Evolutionary conservation across 1,140 invertebrate species (phyloP), one percentile per base, ranked within the genome.

Genomic region (Pachypeltis micranthus): DNA sequence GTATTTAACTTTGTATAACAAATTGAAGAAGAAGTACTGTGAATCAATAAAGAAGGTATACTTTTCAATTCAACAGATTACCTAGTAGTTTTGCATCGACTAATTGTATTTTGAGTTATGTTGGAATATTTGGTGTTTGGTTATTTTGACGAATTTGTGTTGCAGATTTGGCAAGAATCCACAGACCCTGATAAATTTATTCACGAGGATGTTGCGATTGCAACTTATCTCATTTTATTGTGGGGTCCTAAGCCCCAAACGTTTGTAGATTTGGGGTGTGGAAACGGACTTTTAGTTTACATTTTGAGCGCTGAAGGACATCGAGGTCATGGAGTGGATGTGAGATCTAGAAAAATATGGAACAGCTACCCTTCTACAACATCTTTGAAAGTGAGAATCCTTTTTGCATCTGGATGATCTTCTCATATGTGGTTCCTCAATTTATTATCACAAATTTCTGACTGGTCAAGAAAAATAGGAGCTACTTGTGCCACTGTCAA

Each of bases 111-210:
- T n/a, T n/a, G n/a, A n/a, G n/a, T n/a, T n/a, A n/a, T n/a, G n/a
- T n/a, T n/a, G n/a, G n/a, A n/a, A n/a, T n/a, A n/a, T n/a, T n/a
- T n/a, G n/a, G n/a, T n/a, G n/a, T n/a, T n/a, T n/a, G n/a, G n/a
- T n/a, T n/a, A n/a, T n/a, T n/a, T n/a, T n/a, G n/a, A n/a, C n/a
- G n/a, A n/a, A n/a, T n/a, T n/a, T n/a, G n/a, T n/a, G n/a, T 72
- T 82, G 27, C 69, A 84, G 78, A 81, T 82, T 62, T 96, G 93
- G 93, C 82, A 85, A 21, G 91, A 96, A 76, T 86, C 80, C 67
- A 98, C 95, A 31, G 91, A 97, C 77, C 92, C 95, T 14, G 71
- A 83, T 39, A 98, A 98, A 76, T 96, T 90, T 80, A 89, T 99
- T 3, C 94, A 89, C 79, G 95, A 99, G 80, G 96, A 98, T 74